A percentile compares a stretch with the other conserved stretches of the same genome.
phyloP scores from a whole-genome alignment of 64 coral and sea anemone genomes.

The Platygyra sinensis region DNA sequence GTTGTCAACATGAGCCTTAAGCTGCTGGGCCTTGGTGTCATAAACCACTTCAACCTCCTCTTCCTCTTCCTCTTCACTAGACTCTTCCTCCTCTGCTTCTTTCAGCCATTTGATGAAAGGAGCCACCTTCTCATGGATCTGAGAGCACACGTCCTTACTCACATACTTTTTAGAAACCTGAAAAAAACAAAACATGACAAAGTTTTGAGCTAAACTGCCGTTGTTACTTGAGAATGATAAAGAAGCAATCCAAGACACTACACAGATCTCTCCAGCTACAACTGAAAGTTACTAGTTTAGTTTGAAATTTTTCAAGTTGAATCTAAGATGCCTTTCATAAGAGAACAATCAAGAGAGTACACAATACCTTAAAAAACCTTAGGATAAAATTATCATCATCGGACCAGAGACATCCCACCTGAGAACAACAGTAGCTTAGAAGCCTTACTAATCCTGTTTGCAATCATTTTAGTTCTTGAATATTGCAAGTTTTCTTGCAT shows the following conservation, averaged over 20 bases:
- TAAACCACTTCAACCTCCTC: conserved; percentile 87
- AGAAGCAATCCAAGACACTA: too few relatives aligned
- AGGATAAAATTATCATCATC: too few relatives aligned
- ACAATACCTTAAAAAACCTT: too few relatives aligned
- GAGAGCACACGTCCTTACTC: conserved; percentile 77
- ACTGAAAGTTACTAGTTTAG: background rate
- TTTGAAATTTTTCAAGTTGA: background rate
- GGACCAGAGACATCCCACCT: too few relatives aligned
- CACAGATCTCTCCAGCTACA: too few relatives aligned
- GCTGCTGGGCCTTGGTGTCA: conserved; percentile 73
- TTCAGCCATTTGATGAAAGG: conserved; percentile 98
- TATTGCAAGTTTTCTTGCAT: too few relatives aligned
- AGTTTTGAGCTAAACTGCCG: too few relatives aligned
- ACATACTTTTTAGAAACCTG: conserved; percentile 99
- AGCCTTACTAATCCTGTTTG: too few relatives aligned
- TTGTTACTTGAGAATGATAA: too few relatives aligned
- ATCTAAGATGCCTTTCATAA: background rate
- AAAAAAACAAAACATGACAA: background rate
- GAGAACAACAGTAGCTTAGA: too few relatives aligned
- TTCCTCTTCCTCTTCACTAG: conserved; percentile 86
- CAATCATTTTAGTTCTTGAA: too few relatives aligned
- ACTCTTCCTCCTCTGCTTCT: conserved; percentile 96
- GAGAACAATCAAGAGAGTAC: too few relatives aligned
- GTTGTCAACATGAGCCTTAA: conserved; percentile 52
- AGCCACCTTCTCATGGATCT: conserved; percentile 90